Base-by-base conservation (phyloP, 2,113 vertebrate genomes). In the Gavia stellata region DNA sequence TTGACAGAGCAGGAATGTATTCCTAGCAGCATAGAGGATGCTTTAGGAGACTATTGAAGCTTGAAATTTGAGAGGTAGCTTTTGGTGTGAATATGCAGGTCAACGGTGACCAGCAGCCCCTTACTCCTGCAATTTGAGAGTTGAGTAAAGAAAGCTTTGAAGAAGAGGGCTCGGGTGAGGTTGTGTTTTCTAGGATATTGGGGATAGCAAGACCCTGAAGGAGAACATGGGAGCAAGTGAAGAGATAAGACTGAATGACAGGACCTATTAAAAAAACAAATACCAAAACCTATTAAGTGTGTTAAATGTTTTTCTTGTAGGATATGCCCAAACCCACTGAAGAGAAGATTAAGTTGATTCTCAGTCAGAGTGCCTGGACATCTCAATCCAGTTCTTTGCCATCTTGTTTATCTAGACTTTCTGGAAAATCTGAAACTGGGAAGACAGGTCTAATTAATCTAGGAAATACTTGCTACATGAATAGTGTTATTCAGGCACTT, bases 381-480 rank as follows among this genome's bases (percentile, higher is more conserved):
- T 99, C 99, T 74, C 99, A 99, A 95, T 99, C 99, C 91, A 99
- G 98, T 98, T 99, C 99, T 49, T 98, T 99, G 96, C 98, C 98
- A 55, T 98, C 99, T 71, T 99, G 99, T 97, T 97, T 99, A 81
- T 98, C 99, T 97, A 99, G 98, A 98, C 98, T 99, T 95, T 97
- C 98, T 91, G 99, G 98, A 95, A 99, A 99, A 98, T 99, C 99
- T 66, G 99, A 99, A 98, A 99, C 99, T 5, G 99, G 99, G 78
- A 99, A 99, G 98, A 99, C 99, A 19, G 99, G 99, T 81, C 98
- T 99, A 67, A 98, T 99, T 97, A 99, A 99, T 97, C 97, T 99
- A 92, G 99, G 99, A 88, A 99, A 99, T 96, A 99, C 99, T 12
- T 99, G 99, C 97, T 99, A 99, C 96, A 99, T 99, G 99, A 99